phyloP scores from a whole-genome alignment of 2,797 vertebrate genomes.

The Holocentrus rufus region DNA sequence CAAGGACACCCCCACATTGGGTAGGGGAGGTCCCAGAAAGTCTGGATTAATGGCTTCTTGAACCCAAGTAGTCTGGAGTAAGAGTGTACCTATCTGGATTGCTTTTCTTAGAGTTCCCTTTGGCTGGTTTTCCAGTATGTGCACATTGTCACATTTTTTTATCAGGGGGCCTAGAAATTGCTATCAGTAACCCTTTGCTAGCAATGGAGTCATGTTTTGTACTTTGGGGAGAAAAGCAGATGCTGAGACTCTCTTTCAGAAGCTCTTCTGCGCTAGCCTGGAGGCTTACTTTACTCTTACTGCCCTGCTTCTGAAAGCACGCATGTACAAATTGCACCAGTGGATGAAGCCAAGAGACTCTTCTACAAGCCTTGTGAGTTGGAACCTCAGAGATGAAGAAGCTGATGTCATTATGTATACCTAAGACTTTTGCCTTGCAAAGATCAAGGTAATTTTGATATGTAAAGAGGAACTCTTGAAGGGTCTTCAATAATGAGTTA shows the following conservation, averaged over 20 bases:
- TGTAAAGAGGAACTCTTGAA: constrained; percentile 64
- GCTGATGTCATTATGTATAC: constrained; percentile 48
- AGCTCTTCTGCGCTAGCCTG: constrained; percentile 12
- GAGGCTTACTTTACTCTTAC: constrained; percentile 61
- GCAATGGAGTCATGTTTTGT: constrained; percentile 16
- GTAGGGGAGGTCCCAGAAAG: background rate
- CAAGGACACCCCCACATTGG: constrained; percentile 21
- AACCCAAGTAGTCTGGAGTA: background rate
- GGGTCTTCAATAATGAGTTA: constrained; percentile 55
- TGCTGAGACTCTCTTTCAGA: constrained; percentile 38
- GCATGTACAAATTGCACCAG: constrained; percentile 33
- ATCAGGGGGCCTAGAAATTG: constrained; percentile 25
- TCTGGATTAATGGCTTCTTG: background rate
- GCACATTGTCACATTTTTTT: constrained; percentile 47
- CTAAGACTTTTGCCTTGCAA: constrained; percentile 60
- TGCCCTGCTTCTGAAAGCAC: constrained; percentile 52
- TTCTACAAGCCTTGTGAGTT: constrained; percentile 34
- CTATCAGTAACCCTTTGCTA: constrained; percentile 18
- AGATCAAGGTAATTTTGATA: constrained; percentile 70
- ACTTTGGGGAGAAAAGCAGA: constrained; percentile 27
- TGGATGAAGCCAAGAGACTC: constrained; percentile 34
- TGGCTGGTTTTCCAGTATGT: constrained; percentile 47
- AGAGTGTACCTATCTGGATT: constrained; percentile 33
- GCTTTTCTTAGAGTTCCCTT: constrained; percentile 29
- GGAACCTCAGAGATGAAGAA: constrained; percentile 34